Evolutionary conservation across 1,140 invertebrate species (phyloP).

Genomic region (Neodiprion lecontei): DNA sequence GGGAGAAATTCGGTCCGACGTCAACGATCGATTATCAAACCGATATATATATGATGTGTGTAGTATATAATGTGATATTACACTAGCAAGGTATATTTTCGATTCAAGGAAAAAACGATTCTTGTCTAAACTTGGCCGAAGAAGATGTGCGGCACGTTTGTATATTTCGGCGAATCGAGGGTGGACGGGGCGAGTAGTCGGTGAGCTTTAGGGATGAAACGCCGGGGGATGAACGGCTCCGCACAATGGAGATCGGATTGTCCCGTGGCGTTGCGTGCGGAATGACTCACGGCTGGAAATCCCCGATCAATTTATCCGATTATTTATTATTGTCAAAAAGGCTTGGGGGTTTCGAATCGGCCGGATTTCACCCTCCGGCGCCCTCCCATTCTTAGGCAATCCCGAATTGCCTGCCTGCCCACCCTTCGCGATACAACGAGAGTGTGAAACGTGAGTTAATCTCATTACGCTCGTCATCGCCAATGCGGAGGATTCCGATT

Average conservation of each 20-base stretch:
- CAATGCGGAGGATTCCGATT: background rate
- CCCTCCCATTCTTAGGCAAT: background rate
- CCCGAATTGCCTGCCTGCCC: constrained; percentile 13
- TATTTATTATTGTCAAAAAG: constrained; percentile 55
- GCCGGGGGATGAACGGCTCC: constrained; percentile 24
- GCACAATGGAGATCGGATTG: constrained; percentile 40
- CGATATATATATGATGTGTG: no score
- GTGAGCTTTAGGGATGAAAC: constrained; percentile 15
- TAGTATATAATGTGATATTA: no score
- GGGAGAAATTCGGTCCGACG: no score
- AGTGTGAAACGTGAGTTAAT: constrained; percentile 39
- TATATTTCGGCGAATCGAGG: constrained; percentile 23
- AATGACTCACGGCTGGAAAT: constrained; percentile 17
- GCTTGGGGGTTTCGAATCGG: constrained; percentile 26
- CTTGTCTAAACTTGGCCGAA: no score
- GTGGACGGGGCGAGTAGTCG: constrained; percentile 11
- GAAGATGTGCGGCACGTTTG: no score
- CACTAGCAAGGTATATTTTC: no score
- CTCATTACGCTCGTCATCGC: constrained; percentile 29
- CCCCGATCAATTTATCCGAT: constrained; percentile 51
- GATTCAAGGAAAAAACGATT: no score
- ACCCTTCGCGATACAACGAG: constrained; percentile 24
- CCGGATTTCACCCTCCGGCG: constrained; percentile 3
- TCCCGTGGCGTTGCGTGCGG: constrained; percentile 25
- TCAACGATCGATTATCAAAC: no score